These are phyloP conservation scores for Drosophila oshimai DNA, from an alignment of 1,140 invertebrate genomes.

Conservation along the genomic window DNA sequence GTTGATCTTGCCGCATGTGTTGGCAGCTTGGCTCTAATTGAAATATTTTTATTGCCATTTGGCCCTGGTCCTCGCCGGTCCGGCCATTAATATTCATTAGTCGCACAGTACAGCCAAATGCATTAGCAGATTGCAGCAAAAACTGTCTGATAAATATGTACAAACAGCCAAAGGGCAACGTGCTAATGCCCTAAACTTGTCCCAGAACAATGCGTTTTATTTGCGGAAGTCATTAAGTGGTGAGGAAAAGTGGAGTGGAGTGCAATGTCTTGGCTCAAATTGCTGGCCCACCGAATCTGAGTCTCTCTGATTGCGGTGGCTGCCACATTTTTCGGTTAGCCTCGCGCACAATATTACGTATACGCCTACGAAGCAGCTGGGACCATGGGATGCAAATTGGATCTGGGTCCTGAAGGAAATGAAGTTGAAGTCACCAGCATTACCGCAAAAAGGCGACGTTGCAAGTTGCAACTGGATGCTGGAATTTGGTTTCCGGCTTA, in stretches of 20 bases:
- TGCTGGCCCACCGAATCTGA: background rate
- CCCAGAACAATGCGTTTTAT: conserved; percentile 63
- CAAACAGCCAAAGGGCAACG: conserved; percentile 42
- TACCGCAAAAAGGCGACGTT: conserved; percentile 65
- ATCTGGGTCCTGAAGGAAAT: conserved; percentile 51
- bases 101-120: conserved; percentile 49
- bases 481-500: conserved; percentile 68
- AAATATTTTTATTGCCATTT: conserved; percentile 75
- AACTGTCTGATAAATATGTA: conserved; percentile 60
- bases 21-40: conserved; percentile 75
- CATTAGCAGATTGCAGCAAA: conserved; percentile 70
- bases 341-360: conserved; percentile 62
- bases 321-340: conserved; percentile 11
- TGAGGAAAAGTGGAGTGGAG: conserved; percentile 38
- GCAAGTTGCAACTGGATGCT: conserved; percentile 23
- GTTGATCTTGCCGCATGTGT: conserved; percentile 74
- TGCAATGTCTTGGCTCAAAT: conserved; percentile 45
- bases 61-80: background rate
- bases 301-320: conserved; percentile 38
- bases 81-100: conserved; percentile 75
- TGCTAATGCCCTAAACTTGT: conserved; percentile 69
- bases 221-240: conserved; percentile 80
- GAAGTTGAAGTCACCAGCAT: conserved; percentile 68
- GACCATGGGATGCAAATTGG: conserved; percentile 58
- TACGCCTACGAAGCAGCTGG: conserved; percentile 63